Evolutionary conservation across 2,797 vertebrate genomes (phyloP), one percentile per base, ranked within the genome.

Genomic region (Sandelia bainsii): DNA sequence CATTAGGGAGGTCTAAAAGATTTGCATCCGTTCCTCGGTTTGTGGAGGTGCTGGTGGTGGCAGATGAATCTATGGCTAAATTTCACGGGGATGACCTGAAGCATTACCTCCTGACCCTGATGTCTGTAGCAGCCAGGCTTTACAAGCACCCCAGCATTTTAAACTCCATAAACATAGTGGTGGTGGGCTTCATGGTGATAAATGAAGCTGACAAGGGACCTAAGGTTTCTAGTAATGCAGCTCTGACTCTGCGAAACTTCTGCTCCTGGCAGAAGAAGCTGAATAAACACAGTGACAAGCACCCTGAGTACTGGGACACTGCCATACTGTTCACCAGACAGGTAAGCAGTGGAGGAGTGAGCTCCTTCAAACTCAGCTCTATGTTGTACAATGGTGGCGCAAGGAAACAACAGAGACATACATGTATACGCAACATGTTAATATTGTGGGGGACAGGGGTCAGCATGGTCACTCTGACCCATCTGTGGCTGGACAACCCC

Each of bases 181-280:
- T 99, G 75, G 97, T 99, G 71, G 98, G 97, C 88, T 96, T 99
- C 86, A 92, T 98, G 83, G 94, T 96, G 78, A 94, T 98, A 1
- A 93, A 93, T 17, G 96, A 96, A 52, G 95, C 95, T 0, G 96
- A 98, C 87, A 96, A 97, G 19, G 97, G 97, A 32, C 98, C 97
- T 17, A 99, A 99, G 78, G 94, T 99, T 61, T 97, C 95, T 19
- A 93, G 94, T 74, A 99, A 99, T 8, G 98, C 98, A 0, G 97
- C 98, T 20, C 90, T 99, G 89, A 98, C 96, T 51, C 94, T 99
- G 83, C 96, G 97, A 61, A 99, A 97, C 92, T 99, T 99, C 92
- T 99, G 98, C 66, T 95, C 95, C 72, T 99, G 98, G 98, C 98
- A 99, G 94, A 99, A 97, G 89, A 98, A 98, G 86, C 89, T 97